Evolutionary conservation across 2,113 vertebrate genomes (phyloP).

Genomic region (Addax nasomaculatus): DNA sequence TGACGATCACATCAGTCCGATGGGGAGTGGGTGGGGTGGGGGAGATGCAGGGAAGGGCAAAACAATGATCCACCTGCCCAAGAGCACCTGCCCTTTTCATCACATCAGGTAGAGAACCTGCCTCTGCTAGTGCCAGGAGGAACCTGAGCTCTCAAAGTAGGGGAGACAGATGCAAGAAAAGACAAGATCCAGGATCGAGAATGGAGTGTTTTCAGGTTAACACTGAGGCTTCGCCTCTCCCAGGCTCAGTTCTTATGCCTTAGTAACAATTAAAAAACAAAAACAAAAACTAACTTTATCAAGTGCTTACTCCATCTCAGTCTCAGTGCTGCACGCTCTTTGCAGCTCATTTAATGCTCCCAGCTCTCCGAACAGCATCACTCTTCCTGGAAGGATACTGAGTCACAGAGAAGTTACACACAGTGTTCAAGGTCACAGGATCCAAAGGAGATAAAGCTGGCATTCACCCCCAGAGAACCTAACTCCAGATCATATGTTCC

Average conservation of each 20-base stretch:
- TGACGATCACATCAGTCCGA: constrained; percentile 66
- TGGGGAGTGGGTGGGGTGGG: not conserved
- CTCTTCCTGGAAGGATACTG: not conserved
- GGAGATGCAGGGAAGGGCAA: not conserved
- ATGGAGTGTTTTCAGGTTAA: not conserved
- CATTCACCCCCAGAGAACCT: not conserved
- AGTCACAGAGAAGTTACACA: not conserved
- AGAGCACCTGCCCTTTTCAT: not conserved
- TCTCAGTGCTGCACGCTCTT: not conserved
- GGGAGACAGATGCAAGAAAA: not conserved
- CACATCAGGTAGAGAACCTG: too few species aligned
- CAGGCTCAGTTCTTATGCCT: not conserved
- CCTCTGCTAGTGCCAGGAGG: not conserved
- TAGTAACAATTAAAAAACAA: not conserved
- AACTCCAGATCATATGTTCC: not conserved
- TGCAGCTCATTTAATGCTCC: not conserved
- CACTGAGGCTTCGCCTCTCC: not conserved
- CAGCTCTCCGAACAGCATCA: accelerated
- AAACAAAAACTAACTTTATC: not conserved
- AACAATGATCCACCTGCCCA: not conserved
- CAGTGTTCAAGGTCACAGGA: not conserved
- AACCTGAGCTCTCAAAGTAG: not conserved
- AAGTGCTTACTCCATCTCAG: not conserved
- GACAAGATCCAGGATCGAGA: not conserved
- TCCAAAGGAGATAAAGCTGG: not conserved